A percentile compares a stretch with the other conserved stretches of the same genome.
Conservation (phyloP, 1,140 invertebrate genomes). For the Temnothorax curvispinosus region DNA sequence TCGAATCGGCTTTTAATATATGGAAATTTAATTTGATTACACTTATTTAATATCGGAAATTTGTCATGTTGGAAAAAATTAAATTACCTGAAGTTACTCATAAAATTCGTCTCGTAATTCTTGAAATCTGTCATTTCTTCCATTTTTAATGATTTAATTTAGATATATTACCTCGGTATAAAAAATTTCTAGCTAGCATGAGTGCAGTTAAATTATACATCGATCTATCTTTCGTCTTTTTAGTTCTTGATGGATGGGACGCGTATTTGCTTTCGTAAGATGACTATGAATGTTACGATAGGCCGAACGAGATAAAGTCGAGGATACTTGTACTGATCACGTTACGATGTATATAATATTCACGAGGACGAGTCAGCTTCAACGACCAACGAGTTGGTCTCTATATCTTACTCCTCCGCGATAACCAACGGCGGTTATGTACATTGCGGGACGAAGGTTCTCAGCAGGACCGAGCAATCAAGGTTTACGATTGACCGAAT, state of each 20-base stretch:
- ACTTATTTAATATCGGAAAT: neutral
- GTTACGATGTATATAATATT: conserved; percentile 64
- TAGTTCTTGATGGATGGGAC: neutral
- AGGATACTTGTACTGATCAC: conserved; percentile 41
- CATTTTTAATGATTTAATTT: conserved; percentile 6
- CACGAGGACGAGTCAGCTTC: conserved; percentile 25
- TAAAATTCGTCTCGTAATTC: neutral
- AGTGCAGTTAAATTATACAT: neutral
- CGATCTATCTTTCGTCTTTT: neutral
- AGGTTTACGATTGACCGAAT: conserved; percentile 74
- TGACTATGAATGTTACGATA: neutral
- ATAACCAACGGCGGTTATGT: conserved; percentile 34
- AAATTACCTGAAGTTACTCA: conserved; percentile 1
- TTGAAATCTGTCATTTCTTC: neutral
- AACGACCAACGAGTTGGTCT: neutral
- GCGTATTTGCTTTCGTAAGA: neutral
- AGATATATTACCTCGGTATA: neutral
- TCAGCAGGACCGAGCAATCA: conserved; percentile 58
- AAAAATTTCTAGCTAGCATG: neutral
- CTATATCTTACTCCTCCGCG: conserved; percentile 9
- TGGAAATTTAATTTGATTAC: neutral
- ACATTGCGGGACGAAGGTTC: neutral
- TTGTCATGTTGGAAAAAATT: neutral
- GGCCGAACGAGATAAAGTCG: conserved; percentile 13
- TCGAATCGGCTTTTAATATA: neutral